phyloP scores from a whole-genome alignment of 2,797 vertebrate genomes.

The Tamandua tetradactyla region DNA sequence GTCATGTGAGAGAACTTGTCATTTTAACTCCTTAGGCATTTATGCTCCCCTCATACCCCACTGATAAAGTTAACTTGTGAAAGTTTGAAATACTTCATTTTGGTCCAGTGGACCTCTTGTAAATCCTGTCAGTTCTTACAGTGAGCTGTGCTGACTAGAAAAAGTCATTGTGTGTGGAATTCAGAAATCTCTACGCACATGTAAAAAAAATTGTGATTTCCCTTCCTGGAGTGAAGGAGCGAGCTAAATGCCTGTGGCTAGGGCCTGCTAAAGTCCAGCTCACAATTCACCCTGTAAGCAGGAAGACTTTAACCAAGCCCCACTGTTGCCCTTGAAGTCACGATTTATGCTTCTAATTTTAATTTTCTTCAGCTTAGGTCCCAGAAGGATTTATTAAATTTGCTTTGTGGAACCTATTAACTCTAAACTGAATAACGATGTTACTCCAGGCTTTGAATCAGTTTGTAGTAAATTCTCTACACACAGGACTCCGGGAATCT shows the following conservation, averaged over 20 bases:
- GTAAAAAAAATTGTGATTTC: neutral
- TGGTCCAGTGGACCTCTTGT: neutral
- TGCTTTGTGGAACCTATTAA: slow-evolving; percentile 81
- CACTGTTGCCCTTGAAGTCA: slow-evolving; percentile 69
- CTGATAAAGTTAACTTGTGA: neutral
- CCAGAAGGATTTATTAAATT: slow-evolving; percentile 83
- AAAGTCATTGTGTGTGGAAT: neutral
- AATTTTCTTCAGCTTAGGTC: slow-evolving; percentile 71
- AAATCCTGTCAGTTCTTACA: neutral
- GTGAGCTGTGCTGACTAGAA: neutral
- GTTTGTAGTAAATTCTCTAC: slow-evolving; percentile 64
- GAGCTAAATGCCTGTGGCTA: neutral
- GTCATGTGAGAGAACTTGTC: neutral
- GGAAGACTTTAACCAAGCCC: slow-evolving; percentile 58
- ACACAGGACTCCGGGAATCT: slow-evolving; percentile 60
- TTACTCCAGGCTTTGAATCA: slow-evolving; percentile 72
- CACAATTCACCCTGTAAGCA: slow-evolving; percentile 64
- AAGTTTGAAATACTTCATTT: neutral
- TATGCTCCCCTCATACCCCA: neutral
- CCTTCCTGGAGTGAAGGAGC: neutral
- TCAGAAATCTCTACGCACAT: neutral
- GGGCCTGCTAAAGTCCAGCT: neutral
- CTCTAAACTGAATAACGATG: slow-evolving; percentile 78
- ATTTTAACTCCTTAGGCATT: neutral
- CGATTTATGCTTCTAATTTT: slow-evolving; percentile 77